Evolutionary conservation across 2,888 invertebrate genomes (phyloP), one percentile per base, ranked within the genome.

Genomic region (Elegia similella): DNA sequence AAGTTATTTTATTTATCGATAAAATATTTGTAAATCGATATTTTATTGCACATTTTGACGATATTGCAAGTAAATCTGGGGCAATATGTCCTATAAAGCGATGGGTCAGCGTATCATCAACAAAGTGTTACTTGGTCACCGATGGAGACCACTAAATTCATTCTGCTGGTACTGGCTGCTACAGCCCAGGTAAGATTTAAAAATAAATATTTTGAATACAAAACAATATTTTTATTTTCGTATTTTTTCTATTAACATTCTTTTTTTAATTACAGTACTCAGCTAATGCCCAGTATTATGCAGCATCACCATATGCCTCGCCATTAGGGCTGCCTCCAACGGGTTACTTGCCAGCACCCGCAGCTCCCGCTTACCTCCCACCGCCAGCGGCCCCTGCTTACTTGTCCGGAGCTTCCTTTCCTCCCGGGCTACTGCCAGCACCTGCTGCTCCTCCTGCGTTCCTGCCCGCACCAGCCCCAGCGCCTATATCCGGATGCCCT

Each of bases 51-150:
- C 62, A 63, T 64, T 69, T 60, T 62, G 57, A 56, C 56, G 58
- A 57, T 60, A 64, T 72, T 72, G 66, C 70, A 63, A 59, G 61
- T 61, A 62, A 30, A 60, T 52, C 69, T 84, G 80, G 75, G 69
- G 82, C 73, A 86, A 86, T 78, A 75, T 68, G 62, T 66, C 48
- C 71, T 88, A 88, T 88, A 88, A 74, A 88, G 73, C 63, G 67
- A 61, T 62, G 62, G 59, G 60, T 58, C 57, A 55, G 61, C 58
- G 52, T 47, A 42, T 48, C 58, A 52, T 57, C 54, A 44, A 54
- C 57, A 70, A 78, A 79, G 73, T 80, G 63, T 68, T 29, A 62
- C 60, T 63, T 76, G 73, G 70, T 60, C 52, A 52, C 57, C 55
- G 54, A 58, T 60, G 60, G 68, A 76, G 81, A 68, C 74, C 62